Evolutionary conservation across 2,888 invertebrate genomes (phyloP), one percentile per base, ranked within the genome.

Genomic region (Molanna angustata): DNA sequence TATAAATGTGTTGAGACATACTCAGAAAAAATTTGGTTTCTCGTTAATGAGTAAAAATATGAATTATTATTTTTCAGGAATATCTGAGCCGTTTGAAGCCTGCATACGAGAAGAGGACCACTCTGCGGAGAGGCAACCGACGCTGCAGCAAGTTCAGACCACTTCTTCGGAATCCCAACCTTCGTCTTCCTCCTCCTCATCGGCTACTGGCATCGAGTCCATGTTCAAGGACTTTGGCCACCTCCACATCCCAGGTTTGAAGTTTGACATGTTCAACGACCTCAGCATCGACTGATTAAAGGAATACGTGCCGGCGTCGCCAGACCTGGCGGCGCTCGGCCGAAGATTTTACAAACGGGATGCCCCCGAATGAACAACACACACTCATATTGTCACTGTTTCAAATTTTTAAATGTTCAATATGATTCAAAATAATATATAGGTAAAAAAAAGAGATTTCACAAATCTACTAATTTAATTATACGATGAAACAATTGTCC

Each of bases 231-330:
- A 76, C 60, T 74, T 77, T 66, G 70, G 74, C 1, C 75, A 74
- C 0, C 64, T 77, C 0, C 76, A 76, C 48, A 75, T 77, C 1
- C 70, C 74, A 1, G 74, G 71, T 59, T 69, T 76, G 13, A 76
- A 75, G 44, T 69, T 76, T 17, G 76, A 76, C 50, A 75, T 75
- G 67, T 70, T 75, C 1, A 73, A 76, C 64, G 77, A 77, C 54
- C 66, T 77, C 17, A 74, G 70, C 58, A 74, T 77, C 50, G 77
- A 77, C 73, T 77, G 77, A 77, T 75, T 77, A 71, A 76, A 66
- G 67, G 52, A 47, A 37, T 57, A 55, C 52, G 57, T 59, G 17
- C 57, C 59, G 31, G 53, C 49, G 33, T 57, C 59, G 37, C 59
- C 59, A 21, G 53, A 65, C 64, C 43, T 74, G 73, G 66, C 62